Conservation (phyloP, 2,888 invertebrate species). For the Dryomyza anilis region DNA sequence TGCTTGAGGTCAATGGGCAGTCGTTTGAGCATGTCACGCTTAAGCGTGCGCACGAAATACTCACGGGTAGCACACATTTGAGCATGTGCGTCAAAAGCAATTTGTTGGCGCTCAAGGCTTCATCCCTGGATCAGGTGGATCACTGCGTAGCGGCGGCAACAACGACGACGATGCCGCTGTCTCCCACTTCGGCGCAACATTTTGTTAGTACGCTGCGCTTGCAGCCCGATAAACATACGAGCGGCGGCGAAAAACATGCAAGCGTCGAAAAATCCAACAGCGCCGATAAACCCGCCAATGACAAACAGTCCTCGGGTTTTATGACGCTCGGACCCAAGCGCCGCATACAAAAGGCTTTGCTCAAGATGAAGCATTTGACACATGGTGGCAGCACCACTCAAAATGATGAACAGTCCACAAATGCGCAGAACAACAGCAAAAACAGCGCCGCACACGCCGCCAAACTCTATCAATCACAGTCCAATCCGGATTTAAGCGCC, state of each 20-base stretch:
- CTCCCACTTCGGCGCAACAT: constrained; percentile 47
- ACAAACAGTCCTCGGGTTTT: constrained; percentile 69
- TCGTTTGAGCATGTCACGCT: constrained; percentile 93
- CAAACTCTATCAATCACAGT: constrained; percentile 79
- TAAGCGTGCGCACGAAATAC: constrained; percentile 88
- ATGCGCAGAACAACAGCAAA: constrained; percentile 3
- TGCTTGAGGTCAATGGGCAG: constrained; percentile 96
- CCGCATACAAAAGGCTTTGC: constrained; percentile 81
- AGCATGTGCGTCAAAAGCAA: constrained; percentile 97
- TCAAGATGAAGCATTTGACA: constrained; percentile 84
- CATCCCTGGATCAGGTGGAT: constrained; percentile 17
- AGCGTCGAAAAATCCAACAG: constrained; percentile 42
- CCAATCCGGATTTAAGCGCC: constrained; percentile 85
- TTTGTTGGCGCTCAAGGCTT: constrained; percentile 76
- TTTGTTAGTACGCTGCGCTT: constrained; percentile 26
- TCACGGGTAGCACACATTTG: constrained; percentile 92
- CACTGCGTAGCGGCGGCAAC: constrained; percentile 24
- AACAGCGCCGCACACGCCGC: neutral
- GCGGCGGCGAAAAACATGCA: no score
- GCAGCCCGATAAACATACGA: constrained; percentile 28
- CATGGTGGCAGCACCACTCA: constrained; percentile 46
- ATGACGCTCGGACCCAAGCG: constrained; percentile 86
- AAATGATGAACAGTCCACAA: neutral
- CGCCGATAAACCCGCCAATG: constrained; percentile 47
- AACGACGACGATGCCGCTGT: constrained; percentile 21